Evolutionary conservation across 2,113 vertebrate species (phyloP).

Genomic region (Oxyruncus cristatus): DNA sequence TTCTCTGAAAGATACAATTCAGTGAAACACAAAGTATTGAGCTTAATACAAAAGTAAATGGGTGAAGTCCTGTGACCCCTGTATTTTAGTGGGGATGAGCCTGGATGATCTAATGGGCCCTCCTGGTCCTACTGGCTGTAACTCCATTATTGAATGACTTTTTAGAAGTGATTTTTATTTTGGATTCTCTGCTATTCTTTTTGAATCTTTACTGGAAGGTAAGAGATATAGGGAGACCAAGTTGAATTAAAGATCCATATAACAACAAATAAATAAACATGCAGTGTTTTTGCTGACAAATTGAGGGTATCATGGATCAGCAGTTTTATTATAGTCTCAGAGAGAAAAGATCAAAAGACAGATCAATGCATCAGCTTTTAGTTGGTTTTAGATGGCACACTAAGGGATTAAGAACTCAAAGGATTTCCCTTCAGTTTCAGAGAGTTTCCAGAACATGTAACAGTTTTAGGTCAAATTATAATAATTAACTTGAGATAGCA

Average conservation of each 20-base stretch:
- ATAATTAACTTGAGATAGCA: conserved; percentile 43
- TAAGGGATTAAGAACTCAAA: conserved; percentile 57
- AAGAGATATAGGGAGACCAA: not conserved
- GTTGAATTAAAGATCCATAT: not conserved
- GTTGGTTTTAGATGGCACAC: conserved; percentile 3
- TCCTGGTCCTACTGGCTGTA: not conserved
- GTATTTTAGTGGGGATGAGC: not conserved
- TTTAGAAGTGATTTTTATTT: not conserved
- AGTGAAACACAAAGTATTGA: not conserved
- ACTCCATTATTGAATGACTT: not conserved
- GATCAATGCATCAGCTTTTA: conserved; percentile 37
- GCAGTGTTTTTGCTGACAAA: conserved; percentile 9
- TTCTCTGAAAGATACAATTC: not conserved
- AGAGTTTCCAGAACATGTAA: conserved; percentile 44
- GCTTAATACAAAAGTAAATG: not conserved
- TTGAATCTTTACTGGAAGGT: not conserved
- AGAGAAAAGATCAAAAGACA: conserved; percentile 55
- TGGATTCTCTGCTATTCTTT: not conserved
- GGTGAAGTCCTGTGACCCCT: not conserved
- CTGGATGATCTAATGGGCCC: not conserved
- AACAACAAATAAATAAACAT: conserved; percentile 21
- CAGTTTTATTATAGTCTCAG: conserved; percentile 21
- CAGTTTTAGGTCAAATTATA: conserved; percentile 55
- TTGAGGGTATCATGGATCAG: conserved; percentile 48
- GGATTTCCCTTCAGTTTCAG: conserved; percentile 29